Evolutionary conservation across 2,888 invertebrate genomes (phyloP).

Genomic region (Alentia gelatinosa): DNA sequence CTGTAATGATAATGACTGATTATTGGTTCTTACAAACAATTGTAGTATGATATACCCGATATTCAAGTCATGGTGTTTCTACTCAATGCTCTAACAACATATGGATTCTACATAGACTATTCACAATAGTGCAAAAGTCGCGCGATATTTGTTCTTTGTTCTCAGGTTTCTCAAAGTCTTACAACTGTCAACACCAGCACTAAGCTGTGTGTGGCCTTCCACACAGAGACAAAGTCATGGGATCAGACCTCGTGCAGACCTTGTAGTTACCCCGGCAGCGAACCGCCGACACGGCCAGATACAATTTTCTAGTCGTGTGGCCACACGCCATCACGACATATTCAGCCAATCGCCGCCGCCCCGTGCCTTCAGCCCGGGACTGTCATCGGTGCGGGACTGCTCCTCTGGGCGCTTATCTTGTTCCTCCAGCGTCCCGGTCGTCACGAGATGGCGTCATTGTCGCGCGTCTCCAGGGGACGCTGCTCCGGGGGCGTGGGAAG

Average conservation of each 20-base stretch:
- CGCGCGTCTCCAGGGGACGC: conserved; percentile 37
- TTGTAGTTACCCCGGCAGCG: conserved; percentile 2
- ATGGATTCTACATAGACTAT: no score
- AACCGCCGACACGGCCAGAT: conserved; percentile 20
- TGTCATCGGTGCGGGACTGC: conserved; percentile 40
- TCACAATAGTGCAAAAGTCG: no score
- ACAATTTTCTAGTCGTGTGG: conserved; percentile 47
- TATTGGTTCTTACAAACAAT: no score
- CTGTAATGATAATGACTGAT: no score
- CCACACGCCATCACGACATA: conserved; percentile 52
- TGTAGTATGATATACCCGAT: no score
- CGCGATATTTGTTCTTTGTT: background rate
- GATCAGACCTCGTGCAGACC: background rate
- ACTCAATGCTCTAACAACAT: no score
- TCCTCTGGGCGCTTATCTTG: conserved; percentile 47
- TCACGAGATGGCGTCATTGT: conserved; percentile 53
- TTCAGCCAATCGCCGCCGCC: conserved; percentile 43
- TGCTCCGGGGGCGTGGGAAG: conserved; percentile 1
- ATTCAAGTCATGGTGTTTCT: no score
- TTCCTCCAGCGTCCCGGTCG: conserved; percentile 54
- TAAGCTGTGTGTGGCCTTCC: background rate
- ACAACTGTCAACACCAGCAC: background rate
- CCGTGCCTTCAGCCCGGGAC: conserved; percentile 26
- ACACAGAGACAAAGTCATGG: background rate
- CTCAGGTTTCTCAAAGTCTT: background rate